A percentile compares a stretch with the other conserved stretches of the same genome.
These are phyloP conservation scores for Mus musculus DNA, from an alignment of 2,113 vertebrate species.

Conservation along the genomic window DNA sequence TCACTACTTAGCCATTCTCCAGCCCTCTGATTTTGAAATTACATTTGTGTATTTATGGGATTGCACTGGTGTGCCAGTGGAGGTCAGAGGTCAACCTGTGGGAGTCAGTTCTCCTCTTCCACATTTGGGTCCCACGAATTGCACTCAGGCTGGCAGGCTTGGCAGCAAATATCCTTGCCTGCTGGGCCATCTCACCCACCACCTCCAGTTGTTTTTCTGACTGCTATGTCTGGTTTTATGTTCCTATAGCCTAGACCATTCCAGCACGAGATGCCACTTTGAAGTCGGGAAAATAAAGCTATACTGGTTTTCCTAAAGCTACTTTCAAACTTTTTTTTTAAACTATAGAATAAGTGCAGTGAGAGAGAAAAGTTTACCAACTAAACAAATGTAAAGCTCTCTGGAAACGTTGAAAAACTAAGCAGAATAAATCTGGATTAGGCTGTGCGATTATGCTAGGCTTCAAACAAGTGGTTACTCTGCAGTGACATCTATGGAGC, in stretches of 20 bases:
- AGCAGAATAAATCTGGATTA: conserved; percentile 72
- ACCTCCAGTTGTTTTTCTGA: conserved; percentile 55
- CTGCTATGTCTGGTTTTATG: conserved; percentile 45
- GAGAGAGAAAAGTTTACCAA: conserved; percentile 59
- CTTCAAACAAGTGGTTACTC: conserved; percentile 65
- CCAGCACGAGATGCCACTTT: conserved; percentile 70
- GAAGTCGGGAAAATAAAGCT: conserved; percentile 60
- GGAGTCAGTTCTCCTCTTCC: neutral
- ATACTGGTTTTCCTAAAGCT: conserved; percentile 73
- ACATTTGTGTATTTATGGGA: neutral
- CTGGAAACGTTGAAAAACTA: conserved; percentile 51
- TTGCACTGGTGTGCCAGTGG: neutral
- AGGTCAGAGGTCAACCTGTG: neutral
- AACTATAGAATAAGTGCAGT: conserved; percentile 76
- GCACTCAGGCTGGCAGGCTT: neutral
- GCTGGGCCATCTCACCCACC: neutral
- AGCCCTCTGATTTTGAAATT: neutral
- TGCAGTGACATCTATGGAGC: conserved; percentile 55
- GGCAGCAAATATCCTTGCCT: neutral
- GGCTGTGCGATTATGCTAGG: conserved; percentile 23
- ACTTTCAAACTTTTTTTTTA: conserved; percentile 79
- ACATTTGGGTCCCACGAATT: neutral
- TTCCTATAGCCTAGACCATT: conserved; percentile 69
- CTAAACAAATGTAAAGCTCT: conserved; percentile 15
- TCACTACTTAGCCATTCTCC: neutral